Conservation (phyloP, 1,140 invertebrate genomes). For the silkworm (Bombyx mori) region ASM3026992v2 NC_085107.1:1655001-1655500, state of each 20-base stretch:
- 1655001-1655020: no score
- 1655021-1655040: no score
- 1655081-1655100: no score
- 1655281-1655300: constrained; percentile 94
- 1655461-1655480: constrained; percentile 31
- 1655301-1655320: constrained; percentile 92
- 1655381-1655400: constrained; percentile 96
- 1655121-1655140: no score
- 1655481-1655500: constrained; percentile 84
- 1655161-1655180: no score
- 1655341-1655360: constrained; percentile 91
- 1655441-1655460: constrained; percentile 81
- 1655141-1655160: no score
- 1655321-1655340: constrained; percentile 90
- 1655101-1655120: no score
- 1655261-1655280: constrained; percentile 91
- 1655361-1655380: constrained; percentile 91
- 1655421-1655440: constrained; percentile 94
- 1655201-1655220: no score
- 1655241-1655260: constrained; percentile 91
- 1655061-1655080: no score
- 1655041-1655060: no score
- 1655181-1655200: no score
- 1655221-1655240: background rate
- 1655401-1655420: constrained; percentile 81